Base-by-base conservation (phyloP, 2,113 vertebrate species). In the Etia nguti region DNA sequence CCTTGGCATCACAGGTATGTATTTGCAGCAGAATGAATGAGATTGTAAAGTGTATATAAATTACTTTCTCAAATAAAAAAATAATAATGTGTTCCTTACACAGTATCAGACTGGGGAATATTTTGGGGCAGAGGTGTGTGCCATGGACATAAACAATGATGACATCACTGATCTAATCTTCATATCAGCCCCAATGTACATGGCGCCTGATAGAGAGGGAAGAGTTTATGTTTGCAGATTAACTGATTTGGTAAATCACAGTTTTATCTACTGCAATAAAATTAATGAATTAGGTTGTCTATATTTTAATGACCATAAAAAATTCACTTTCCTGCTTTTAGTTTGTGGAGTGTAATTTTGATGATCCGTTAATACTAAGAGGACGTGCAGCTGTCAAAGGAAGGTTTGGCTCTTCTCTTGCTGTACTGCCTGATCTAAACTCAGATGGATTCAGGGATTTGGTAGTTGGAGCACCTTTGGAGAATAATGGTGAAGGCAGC, bases 331-430 rank as follows among this genome's bases (percentile, higher is more conserved):
- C 26, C 4, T 29, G 0, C 13, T 29, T 29, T 59, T 0, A 59
- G 56, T 0, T 59, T 59, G 26, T 59, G 3, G 56, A 59, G 24
- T 59, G 56, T 59, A 29, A 29, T 16, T 59, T 59, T 5, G 8
- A 59, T 29, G 56, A 59, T 16, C 56, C 0, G 0, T 16, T 59
- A 9, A 0, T 59, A 29, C 56, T 59, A 59, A 59, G 56, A 57
- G 56, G 56, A 29, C 13, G 0, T 57, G 0, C 0, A 31, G 56
- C 56, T 59, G 56, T 59, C 26, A 59, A 29, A 0, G 56, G 56
- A 59, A 59, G 26, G 56, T 59, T 59, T 0, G 26, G 56, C 56
- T 59, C 56, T 59, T 10, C 56, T 59, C 26, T 59, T 59, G 56
- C 56, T 59, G 56, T 59, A 0, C 26, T 59, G 26, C 56, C 56